Evolutionary conservation across 2,113 vertebrate species (phyloP).

Genomic region (Elanoides forficatus): DNA sequence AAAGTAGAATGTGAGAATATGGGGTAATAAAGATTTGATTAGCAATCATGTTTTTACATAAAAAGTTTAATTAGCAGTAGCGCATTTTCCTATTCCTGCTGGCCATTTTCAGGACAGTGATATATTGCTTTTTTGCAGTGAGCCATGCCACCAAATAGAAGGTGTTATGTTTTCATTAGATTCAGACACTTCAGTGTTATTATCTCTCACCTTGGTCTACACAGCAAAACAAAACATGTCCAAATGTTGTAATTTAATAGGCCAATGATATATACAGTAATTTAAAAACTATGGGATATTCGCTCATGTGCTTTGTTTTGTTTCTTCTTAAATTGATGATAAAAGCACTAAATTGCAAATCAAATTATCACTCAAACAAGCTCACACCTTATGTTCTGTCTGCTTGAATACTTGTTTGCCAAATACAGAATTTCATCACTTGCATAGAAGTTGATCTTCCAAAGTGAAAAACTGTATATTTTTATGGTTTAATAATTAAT

Average conservation of each 20-base stretch:
- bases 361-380: background rate
- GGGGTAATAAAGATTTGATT: slow-evolving; percentile 11
- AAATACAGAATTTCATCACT: background rate
- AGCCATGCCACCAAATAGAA: background rate
- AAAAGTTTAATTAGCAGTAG: slow-evolving; percentile 26
- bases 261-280: background rate
- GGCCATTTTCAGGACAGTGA: slow-evolving; percentile 13
- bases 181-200: background rate
- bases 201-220: background rate
- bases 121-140: slow-evolving; percentile 7
- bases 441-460: background rate
- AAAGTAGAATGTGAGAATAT: background rate
- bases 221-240: background rate
- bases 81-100: background rate
- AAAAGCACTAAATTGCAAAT: background rate
- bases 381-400: background rate
- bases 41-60: background rate
- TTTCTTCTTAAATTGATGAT: background rate
- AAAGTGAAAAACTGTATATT: background rate
- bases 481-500: background rate
- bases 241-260: background rate
- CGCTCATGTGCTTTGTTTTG: background rate
- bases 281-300: background rate
- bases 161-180: slow-evolving; percentile 55
- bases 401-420: background rate